Percentiles rank a stretch among this genome's conserved stretches.
phyloP scores from a whole-genome alignment of 2,888 invertebrate species.

The Beris morrisii region DNA sequence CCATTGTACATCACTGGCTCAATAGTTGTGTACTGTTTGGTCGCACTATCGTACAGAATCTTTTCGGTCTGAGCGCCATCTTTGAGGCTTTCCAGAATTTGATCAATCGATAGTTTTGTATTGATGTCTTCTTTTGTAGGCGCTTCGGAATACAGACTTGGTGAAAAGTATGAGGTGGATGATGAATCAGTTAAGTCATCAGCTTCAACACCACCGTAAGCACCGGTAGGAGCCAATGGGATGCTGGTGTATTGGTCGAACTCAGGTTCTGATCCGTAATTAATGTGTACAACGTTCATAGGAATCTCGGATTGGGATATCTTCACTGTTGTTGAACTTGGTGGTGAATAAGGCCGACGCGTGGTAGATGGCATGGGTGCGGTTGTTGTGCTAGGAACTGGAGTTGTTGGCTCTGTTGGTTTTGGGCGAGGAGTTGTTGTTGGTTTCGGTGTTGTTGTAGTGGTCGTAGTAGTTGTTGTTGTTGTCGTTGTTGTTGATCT shows the following conservation, averaged over 20 bases:
- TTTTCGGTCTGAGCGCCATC: conserved; percentile 38
- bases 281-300: conserved; percentile 5
- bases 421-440: conserved; percentile 25
- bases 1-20: conserved; percentile 34
- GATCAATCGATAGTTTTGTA: conserved; percentile 50
- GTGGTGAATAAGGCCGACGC: conserved; percentile 37
- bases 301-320: conserved; percentile 11
- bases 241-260: conserved; percentile 14
- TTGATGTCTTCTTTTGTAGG: conserved; percentile 44
- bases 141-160: not conserved
- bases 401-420: conserved; percentile 40
- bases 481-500: conserved; percentile 39
- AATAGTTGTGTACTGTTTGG: conserved; percentile 24
- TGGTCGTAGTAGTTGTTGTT: conserved; percentile 41
- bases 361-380: conserved; percentile 36
- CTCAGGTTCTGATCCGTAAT: conserved; percentile 10
- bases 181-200: conserved; percentile 2
- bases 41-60: conserved; percentile 8
- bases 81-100: conserved; percentile 51
- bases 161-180: conserved; percentile 4
- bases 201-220: conserved; percentile 12
- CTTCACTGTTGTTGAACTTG: conserved; percentile 37
- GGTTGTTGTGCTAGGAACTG: conserved; percentile 39
- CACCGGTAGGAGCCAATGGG: conserved; percentile 3
- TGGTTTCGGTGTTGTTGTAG: conserved; percentile 36